Percentiles rank a stretch among this genome's conserved stretches.
Evolutionary conservation across 1,140 invertebrate species (phyloP).

Genomic region (Ladona fulva): DNA sequence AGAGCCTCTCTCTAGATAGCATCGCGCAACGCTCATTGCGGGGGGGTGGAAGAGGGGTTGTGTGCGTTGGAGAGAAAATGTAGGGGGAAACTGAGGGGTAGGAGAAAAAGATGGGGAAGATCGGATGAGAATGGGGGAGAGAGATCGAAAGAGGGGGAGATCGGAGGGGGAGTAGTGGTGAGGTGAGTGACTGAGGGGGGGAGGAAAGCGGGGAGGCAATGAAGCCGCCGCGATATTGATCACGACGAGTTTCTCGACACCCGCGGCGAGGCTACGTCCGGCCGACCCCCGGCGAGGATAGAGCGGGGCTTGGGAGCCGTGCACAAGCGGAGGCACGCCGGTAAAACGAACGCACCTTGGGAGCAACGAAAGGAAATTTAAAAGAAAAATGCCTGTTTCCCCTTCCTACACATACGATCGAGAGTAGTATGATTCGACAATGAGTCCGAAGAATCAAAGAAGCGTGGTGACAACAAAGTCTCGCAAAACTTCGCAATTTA

Average conservation of each 20-base stretch:
- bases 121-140: constrained; percentile 18
- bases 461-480: too few species aligned
- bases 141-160: background rate
- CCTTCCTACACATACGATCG: too few species aligned
- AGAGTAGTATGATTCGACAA: too few species aligned
- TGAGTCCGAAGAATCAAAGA: too few species aligned
- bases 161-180: background rate
- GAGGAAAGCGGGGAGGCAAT: constrained; percentile 25
- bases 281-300: constrained; percentile 6
- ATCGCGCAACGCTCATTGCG: background rate
- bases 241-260: background rate
- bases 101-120: constrained; percentile 12
- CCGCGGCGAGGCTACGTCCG: constrained; percentile 11
- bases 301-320: background rate
- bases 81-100: background rate
- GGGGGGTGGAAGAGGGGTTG: constrained; percentile 12
- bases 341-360: background rate
- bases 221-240: constrained; percentile 22
- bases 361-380: background rate
- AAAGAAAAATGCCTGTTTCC: background rate
- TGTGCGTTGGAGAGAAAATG: background rate
- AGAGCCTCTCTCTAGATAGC: background rate
- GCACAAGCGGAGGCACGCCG: background rate
- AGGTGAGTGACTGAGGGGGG: background rate
- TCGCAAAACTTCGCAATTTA: too few species aligned